phyloP scores from a whole-genome alignment of 2,888 invertebrate genomes.

The Aelia acuminata region DNA sequence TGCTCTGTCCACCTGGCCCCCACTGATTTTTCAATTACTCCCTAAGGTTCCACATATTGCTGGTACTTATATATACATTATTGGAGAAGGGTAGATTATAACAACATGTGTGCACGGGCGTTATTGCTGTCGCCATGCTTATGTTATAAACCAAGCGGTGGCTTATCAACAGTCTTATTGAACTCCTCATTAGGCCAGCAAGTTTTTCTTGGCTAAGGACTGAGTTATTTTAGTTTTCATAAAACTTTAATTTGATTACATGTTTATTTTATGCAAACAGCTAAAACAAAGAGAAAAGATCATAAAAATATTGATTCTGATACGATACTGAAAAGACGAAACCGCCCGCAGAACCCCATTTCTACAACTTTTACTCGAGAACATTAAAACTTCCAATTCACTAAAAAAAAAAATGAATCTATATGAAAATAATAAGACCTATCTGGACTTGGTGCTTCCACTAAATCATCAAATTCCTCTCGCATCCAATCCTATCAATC shows the following conservation, averaged over 20 bases:
- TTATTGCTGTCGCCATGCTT: slow-evolving; percentile 51
- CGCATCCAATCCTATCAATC: too few relatives aligned
- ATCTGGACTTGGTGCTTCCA: too few relatives aligned
- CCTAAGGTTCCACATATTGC: slow-evolving; percentile 60
- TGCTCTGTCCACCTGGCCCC: slow-evolving; percentile 49
- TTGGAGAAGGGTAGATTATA: slow-evolving; percentile 62
- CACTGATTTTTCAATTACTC: slow-evolving; percentile 60
- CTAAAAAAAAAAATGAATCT: too few relatives aligned
- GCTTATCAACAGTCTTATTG: slow-evolving; percentile 47
- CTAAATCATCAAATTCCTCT: too few relatives aligned
- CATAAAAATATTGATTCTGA: too few relatives aligned
- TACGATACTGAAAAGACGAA: too few relatives aligned
- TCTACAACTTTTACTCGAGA: too few relatives aligned
- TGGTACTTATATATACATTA: slow-evolving; percentile 65
- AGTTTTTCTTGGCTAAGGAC: neutral
- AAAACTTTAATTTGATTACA: neutral
- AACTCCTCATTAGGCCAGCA: neutral
- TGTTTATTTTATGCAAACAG: too few relatives aligned
- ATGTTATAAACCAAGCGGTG: slow-evolving; percentile 12
- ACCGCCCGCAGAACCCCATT: too few relatives aligned
- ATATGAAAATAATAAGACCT: too few relatives aligned
- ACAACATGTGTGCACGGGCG: slow-evolving; percentile 28
- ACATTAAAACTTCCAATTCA: too few relatives aligned
- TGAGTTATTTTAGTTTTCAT: neutral
- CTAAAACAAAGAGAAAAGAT: too few relatives aligned